Conservation (phyloP, 1,140 invertebrate genomes). For the Centruroides vittatus region DNA sequence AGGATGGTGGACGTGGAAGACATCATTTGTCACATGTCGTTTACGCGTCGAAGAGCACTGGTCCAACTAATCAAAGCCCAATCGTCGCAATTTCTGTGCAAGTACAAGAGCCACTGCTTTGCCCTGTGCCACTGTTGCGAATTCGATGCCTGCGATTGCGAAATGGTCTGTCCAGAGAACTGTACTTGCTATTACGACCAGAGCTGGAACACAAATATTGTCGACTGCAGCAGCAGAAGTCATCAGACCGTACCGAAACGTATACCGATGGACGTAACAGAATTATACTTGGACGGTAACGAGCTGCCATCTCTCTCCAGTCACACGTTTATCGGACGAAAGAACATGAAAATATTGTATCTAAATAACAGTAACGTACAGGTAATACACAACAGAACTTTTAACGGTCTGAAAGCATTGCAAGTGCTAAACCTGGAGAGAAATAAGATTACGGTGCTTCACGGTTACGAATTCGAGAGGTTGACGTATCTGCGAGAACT, state of each 20-base stretch:
- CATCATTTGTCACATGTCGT: slow-evolving; percentile 76
- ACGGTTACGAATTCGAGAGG: slow-evolving; percentile 68
- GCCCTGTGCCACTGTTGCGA: slow-evolving; percentile 86
- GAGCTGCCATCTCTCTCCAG: slow-evolving; percentile 69
- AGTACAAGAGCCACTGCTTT: slow-evolving; percentile 84
- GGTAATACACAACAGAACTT: slow-evolving; percentile 71
- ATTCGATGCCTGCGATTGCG: slow-evolving; percentile 86
- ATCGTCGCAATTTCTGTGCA: slow-evolving; percentile 76
- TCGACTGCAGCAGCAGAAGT: slow-evolving; percentile 61
- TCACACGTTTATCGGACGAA: slow-evolving; percentile 79
- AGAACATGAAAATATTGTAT: slow-evolving; percentile 68
- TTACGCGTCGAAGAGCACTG: slow-evolving; percentile 46
- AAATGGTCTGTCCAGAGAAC: slow-evolving; percentile 86
- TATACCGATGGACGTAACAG: slow-evolving; percentile 87
- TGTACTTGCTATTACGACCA: slow-evolving; percentile 90
- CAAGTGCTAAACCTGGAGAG: slow-evolving; percentile 53
- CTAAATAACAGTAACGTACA: slow-evolving; percentile 76
- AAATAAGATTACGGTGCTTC: slow-evolving; percentile 59
- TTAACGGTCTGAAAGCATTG: slow-evolving; percentile 64
- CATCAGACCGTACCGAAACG: slow-evolving; percentile 62
- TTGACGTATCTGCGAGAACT: slow-evolving; percentile 55
- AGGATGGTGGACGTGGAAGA: slow-evolving; percentile 78
- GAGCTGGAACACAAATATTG: slow-evolving; percentile 82
- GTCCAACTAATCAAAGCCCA: slow-evolving; percentile 68
- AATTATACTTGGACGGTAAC: slow-evolving; percentile 83